These are phyloP conservation scores for Limnephilus marmoratus DNA, from an alignment of 2,888 invertebrate genomes.

Conservation along the genomic window DNA sequence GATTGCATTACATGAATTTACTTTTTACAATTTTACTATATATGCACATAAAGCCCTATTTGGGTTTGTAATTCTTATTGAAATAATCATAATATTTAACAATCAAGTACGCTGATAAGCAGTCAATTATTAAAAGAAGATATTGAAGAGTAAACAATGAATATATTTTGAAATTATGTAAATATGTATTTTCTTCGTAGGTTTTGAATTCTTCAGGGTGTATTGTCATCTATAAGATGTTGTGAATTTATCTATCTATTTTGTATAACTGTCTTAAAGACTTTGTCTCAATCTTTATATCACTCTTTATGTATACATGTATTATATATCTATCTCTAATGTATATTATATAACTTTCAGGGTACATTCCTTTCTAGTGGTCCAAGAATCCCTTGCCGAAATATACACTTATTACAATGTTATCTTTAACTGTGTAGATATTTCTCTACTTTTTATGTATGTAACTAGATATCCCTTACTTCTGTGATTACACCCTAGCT, in stretches of 20 bases:
- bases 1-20: not conserved
- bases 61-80: not conserved
- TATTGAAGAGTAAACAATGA: not conserved
- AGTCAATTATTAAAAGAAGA: not conserved
- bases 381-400: not conserved
- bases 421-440: not conserved
- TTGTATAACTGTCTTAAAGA: not conserved
- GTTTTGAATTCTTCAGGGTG: not conserved
- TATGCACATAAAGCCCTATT: not conserved
- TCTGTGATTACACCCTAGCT: not conserved
- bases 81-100: not conserved
- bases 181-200: not conserved
- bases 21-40: not conserved
- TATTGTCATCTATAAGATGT: not conserved
- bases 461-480: not conserved
- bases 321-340: not conserved
- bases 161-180: not conserved
- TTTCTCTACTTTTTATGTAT: not conserved
- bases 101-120: not conserved
- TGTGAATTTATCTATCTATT: not conserved
- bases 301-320: not conserved
- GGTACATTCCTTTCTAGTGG: not conserved
- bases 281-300: not conserved
- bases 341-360: not conserved
- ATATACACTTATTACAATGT: not conserved